Evolutionary conservation across 2,888 invertebrate genomes (phyloP).

Genomic region (Coelinius sp.): DNA sequence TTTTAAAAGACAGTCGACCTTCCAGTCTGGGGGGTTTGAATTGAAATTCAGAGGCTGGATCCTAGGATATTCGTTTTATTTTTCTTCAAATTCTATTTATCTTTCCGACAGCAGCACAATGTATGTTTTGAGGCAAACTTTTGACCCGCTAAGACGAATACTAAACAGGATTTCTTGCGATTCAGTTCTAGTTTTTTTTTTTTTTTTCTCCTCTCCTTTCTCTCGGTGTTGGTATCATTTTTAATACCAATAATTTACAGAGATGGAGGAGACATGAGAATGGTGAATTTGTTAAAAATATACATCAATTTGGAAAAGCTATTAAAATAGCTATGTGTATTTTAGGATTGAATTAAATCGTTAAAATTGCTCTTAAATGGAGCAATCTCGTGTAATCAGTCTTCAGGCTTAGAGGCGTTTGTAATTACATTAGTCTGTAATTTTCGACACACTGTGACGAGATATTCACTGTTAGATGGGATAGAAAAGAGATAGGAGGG

Average conservation of each 20-base stretch:
- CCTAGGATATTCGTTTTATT: conserved; percentile 10
- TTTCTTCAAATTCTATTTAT: conserved; percentile 34
- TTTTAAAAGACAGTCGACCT: conserved; percentile 22
- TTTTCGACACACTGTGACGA: conserved; percentile 59
- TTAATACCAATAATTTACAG: not conserved
- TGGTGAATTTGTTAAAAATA: not conserved
- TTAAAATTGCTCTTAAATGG: conserved; percentile 58
- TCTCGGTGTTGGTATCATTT: conserved; percentile 1
- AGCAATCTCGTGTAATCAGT: conserved; percentile 63
- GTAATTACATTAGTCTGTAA: conserved; percentile 61
- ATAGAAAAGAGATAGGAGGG: conserved; percentile 14
- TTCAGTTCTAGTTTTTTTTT: conserved; percentile 20
- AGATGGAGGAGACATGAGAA: not conserved
- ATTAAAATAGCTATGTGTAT: conserved; percentile 32
- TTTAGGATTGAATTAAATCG: conserved; percentile 57
- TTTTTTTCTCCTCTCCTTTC: not conserved
- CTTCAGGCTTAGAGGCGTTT: conserved; percentile 54
- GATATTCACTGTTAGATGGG: conserved; percentile 20
- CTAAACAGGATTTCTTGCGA: conserved; percentile 35
- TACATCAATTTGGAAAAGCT: conserved; percentile 28
- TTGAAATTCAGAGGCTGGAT: conserved; percentile 39
- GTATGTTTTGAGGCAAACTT: conserved; percentile 38
- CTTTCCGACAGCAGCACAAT: conserved; percentile 36
- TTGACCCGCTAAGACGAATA: conserved; percentile 37
- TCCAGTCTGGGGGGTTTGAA: conserved; percentile 14